Evolutionary conservation across 2,797 vertebrate species (phyloP).

Genomic region (Gorsachius magnificus): DNA sequence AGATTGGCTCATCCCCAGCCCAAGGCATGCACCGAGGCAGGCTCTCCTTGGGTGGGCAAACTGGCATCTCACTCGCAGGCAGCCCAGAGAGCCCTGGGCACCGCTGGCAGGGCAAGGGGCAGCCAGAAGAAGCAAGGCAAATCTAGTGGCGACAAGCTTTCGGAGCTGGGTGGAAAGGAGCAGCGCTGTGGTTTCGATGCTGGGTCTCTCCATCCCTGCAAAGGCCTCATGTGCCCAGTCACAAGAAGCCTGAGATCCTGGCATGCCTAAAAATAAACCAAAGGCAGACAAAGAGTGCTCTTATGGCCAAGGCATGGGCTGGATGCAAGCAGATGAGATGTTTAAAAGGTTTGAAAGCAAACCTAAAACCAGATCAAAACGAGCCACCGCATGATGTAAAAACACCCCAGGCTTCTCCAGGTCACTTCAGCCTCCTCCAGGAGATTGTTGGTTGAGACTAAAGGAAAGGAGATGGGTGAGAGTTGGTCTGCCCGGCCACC

Average conservation of each 20-base stretch:
- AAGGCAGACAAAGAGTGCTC: neutral
- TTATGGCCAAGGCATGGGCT: neutral
- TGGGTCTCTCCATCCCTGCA: neutral
- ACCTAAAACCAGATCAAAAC: neutral
- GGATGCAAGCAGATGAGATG: neutral
- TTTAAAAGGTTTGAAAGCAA: slow-evolving; percentile 32
- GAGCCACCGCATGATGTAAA: neutral
- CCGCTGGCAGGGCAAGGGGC: neutral
- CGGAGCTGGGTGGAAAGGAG: neutral
- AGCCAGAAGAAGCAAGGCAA: neutral
- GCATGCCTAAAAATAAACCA: neutral
- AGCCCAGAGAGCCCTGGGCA: neutral
- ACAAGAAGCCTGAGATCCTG: neutral
- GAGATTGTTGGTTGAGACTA: neutral
- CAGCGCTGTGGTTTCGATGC: neutral
- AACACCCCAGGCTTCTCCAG: neutral
- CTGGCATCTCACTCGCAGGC: neutral
- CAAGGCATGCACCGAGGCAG: neutral
- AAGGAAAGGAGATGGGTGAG: neutral
- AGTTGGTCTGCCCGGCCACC: neutral
- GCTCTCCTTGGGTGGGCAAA: neutral
- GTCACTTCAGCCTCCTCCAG: neutral
- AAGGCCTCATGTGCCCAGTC: fast-evolving
- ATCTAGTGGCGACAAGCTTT: fast-evolving
- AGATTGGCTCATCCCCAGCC: slow-evolving; percentile 8